These are phyloP conservation scores for Parauchenoglanis ngamensis DNA, from an alignment of 2,797 vertebrate species.

Conservation along the genomic window DNA sequence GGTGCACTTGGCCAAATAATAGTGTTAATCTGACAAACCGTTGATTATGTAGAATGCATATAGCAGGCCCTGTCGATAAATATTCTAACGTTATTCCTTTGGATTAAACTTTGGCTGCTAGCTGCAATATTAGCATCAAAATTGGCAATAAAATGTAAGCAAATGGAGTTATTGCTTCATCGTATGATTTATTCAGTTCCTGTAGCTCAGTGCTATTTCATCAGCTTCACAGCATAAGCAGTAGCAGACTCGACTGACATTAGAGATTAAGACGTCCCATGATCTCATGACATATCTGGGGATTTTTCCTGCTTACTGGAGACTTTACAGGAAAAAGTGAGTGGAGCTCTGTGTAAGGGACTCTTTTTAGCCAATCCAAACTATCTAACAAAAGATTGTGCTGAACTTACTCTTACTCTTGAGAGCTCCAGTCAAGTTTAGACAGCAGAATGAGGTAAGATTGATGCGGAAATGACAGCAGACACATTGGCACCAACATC, in stretches of 20 bases:
- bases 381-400: not conserved
- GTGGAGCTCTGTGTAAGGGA: not conserved
- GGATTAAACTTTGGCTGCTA: conserved; percentile 30
- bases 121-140: not conserved
- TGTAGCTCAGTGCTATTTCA: conserved; percentile 5
- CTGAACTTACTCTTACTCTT: conserved; percentile 19
- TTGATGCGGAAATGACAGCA: conserved; percentile 39
- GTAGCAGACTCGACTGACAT: conserved; percentile 27
- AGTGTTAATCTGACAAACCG: not conserved
- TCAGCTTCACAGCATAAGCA: not conserved
- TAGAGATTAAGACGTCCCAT: conserved; percentile 38
- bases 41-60: conserved; percentile 22
- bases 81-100: conserved; percentile 16
- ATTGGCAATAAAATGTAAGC: not conserved
- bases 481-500: conserved; percentile 39
- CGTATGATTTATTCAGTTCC: not conserved
- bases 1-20: conserved; percentile 36
- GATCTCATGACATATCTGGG: conserved; percentile 27
- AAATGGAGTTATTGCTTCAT: not conserved
- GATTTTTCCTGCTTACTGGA: not conserved
- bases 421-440: not conserved
- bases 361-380: not conserved
- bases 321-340: conserved; percentile 15
- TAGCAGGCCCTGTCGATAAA: conserved; percentile 34
- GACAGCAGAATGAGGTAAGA: conserved; percentile 31